Base-by-base conservation (phyloP, 2,113 vertebrate genomes). In the Pardalotus punctatus region DNA sequence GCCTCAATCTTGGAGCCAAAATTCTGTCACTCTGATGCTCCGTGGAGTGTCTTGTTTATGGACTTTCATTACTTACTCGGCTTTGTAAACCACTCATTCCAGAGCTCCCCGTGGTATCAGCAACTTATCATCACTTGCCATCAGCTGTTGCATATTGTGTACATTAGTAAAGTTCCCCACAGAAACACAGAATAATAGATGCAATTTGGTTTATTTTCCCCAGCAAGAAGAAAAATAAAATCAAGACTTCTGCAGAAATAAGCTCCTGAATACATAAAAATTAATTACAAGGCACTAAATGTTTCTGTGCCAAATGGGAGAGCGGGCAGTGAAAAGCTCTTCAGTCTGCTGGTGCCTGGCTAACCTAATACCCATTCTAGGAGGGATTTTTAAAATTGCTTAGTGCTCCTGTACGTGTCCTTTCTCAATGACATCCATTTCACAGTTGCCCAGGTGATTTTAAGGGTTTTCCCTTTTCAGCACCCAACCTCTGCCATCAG, bases 91-190 rank as follows among this genome's bases (percentile, higher is more conserved):
- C 90, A 67, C 90, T 90, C 94, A 58, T 92, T 93, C 58, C 73
- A 88, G 82, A 94, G 92, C 80, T 96, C 95, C 96, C 96, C 61
- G 18, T 86, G 81, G 87, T 94, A 91, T 53, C 85, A 94, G 90
- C 90, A 93, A 89, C 93, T 94, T 93, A 92, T 96, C 93, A 96
- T 89, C 95, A 90, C 92, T 90, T 97, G 94, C 93, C 85, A 94
- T 96, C 96, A 97, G 80, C 88, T 90, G 72, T 33, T 95, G 60
- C 65, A 71, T 53, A 86, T 88, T 90, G 90, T 78, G 82, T 48
- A 71, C 76, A 71, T 96, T 94, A 97, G 79, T 43, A 70, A 82
- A 62, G 71, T 27, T 93, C 85, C 90, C 92, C 79, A 66, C 43
- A 74, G 92, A 94, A 93, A 83, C 33, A 58, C 4, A 58, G 54